These are phyloP conservation scores for Lasiommata megera DNA, from an alignment of 2,888 invertebrate species.

Conservation along the genomic window DNA sequence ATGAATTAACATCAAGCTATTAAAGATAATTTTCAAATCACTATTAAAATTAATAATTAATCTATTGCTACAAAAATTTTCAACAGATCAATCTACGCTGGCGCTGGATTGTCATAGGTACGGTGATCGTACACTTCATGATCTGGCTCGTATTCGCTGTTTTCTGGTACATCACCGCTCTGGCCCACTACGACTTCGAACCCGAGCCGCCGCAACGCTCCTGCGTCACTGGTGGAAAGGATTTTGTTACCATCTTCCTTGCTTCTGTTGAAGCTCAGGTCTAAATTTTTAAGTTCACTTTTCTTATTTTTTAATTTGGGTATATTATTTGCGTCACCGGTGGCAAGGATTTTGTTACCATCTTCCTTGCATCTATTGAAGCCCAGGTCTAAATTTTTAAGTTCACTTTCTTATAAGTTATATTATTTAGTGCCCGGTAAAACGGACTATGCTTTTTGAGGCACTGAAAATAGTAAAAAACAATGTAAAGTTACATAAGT, in stretches of 20 bases:
- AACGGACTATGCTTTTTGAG: too few relatives aligned
- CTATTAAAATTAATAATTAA: too few relatives aligned
- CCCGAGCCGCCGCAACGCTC: slow-evolving; percentile 64
- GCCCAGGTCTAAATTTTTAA: slow-evolving; percentile 58
- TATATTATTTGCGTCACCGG: slow-evolving; percentile 60
- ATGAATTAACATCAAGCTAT: too few relatives aligned
- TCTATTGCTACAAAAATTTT: neutral
- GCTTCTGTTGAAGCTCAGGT: slow-evolving; percentile 77
- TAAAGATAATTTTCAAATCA: too few relatives aligned
- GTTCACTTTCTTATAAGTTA: too few relatives aligned
- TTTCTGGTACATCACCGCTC: slow-evolving; percentile 72
- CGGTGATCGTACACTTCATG: slow-evolving; percentile 67
- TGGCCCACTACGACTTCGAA: slow-evolving; percentile 74
- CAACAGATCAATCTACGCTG: slow-evolving; percentile 69
- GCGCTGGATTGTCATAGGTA: slow-evolving; percentile 75
- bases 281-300: neutral
- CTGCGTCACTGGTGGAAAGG: slow-evolving; percentile 70
- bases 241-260: slow-evolving; percentile 71
- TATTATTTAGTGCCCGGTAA: too few relatives aligned
- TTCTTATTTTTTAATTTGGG: too few relatives aligned
- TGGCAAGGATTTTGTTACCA: slow-evolving; percentile 70
- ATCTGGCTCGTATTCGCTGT: slow-evolving; percentile 73
- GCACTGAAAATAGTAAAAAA: too few relatives aligned
- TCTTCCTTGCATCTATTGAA: slow-evolving; percentile 72
- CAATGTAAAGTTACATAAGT: too few relatives aligned